Evolutionary conservation across 92 coral and sea anemone genomes (phyloP), one percentile per base, ranked within the genome.

Genomic region (Zoanthus sociatus): DNA sequence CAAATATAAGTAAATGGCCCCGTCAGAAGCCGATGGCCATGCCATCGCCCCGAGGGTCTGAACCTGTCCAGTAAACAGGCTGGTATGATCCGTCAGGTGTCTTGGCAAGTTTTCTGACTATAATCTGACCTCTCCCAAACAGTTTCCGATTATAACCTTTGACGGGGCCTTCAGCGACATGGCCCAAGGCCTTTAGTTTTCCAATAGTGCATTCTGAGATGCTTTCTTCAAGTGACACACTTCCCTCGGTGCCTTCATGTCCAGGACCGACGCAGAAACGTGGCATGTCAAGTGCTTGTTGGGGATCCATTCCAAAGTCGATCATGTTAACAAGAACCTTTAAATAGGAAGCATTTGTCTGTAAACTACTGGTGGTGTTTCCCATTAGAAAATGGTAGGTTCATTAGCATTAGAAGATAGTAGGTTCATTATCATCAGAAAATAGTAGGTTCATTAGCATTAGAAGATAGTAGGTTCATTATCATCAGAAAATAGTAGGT

Each of bases 261-360:
- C 86, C 68, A 1, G 89, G 72, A 30, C 73, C 72, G 13, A 97
- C 91, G 79, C 93, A 89, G 63, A 95, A 93, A 15, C 99, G 94
- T 15, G 99, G 95, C 88, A 89, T 88, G 89, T 97, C 99, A 71
- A 97, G 78, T 44, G 99, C 99, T 86, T 95, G 93, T 60, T 97
- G 99, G 12, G 99, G 98, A 81, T 97, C 92, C 99, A 97, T 97
- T 15, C 91, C 98, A 88, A 95, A 97, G 60, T 97, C 94, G 63
- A 97, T 95, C 99, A 97, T 95, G 82, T 97, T 97, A 17, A 94
- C 90, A 18, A 97, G 90, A 1, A 97, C 98, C 99, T 97, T 81
- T 4, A 47, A 48, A 47, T 20, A 10, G 53, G 74, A n/a, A 4
- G n/a, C n/a, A 16, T 63, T 20, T 63, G 5, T 16, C n/a, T 31